Conservation (phyloP, 2,888 invertebrate genomes). For the Pseudococcus jackbeardsleyi region DNA sequence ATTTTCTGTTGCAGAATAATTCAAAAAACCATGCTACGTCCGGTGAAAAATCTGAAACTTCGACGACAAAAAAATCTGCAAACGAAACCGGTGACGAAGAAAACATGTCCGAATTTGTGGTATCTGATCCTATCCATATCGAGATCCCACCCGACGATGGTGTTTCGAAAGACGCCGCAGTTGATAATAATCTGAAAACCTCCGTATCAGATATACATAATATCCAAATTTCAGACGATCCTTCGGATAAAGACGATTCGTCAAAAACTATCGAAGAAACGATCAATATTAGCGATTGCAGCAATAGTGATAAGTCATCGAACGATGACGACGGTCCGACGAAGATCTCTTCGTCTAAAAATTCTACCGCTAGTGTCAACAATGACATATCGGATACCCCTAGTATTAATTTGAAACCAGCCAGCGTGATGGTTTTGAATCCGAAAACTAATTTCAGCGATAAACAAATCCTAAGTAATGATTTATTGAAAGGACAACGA, state of each 20-base stretch:
- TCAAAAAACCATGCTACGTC: not conserved
- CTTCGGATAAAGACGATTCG: not conserved
- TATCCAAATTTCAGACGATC: not conserved
- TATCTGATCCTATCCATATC: not conserved
- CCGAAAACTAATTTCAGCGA: not conserved
- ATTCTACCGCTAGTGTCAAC: not conserved
- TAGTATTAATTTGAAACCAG: not conserved
- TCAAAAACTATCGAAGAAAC: not conserved
- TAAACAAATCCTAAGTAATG: not conserved
- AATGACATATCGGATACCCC: not conserved
- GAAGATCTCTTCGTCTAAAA: not conserved
- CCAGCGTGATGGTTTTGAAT: constrained; percentile 1
- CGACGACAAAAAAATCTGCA: not conserved
- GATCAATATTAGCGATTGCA: not conserved
- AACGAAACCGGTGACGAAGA: not conserved
- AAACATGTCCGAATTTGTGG: not conserved
- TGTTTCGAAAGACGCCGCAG: not conserved
- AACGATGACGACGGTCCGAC: not conserved
- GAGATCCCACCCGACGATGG: not conserved
- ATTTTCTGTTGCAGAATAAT: not conserved
- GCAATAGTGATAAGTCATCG: not conserved
- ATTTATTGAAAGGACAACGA: constrained; percentile 18
- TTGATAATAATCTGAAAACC: not conserved
- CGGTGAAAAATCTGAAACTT: not conserved
- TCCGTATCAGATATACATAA: not conserved